phyloP scores from a whole-genome alignment of 2,888 invertebrate species.

The Agonopterix alstromeriana region DNA sequence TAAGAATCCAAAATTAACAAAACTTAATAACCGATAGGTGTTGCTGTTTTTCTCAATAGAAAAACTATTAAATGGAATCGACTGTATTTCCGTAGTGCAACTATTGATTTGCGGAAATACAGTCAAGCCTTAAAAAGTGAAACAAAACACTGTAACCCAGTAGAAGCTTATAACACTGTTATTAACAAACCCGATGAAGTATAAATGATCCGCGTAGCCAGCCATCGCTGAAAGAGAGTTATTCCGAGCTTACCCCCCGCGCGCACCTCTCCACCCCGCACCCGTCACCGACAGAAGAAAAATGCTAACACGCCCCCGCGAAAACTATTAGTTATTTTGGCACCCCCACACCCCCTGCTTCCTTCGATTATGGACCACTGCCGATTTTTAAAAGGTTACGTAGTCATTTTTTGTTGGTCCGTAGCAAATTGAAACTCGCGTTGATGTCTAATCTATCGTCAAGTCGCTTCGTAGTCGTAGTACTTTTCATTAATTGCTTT shows the following conservation, averaged over 20 bases:
- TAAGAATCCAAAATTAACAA: no score
- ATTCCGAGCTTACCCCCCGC: conserved; percentile 34
- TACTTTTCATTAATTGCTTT: no score
- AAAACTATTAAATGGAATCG: no score
- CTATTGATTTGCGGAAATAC: no score
- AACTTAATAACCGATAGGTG: no score
- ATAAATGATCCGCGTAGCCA: conserved; percentile 70
- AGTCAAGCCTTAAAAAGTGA: not conserved
- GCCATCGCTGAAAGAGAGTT: conserved; percentile 62
- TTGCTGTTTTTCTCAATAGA: no score
- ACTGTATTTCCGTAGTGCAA: no score
- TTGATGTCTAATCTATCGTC: no score
- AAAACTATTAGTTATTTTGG: conserved; percentile 77
- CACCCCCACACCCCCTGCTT: conserved; percentile 58
- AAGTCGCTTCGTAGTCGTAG: no score
- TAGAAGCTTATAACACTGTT: conserved; percentile 22
- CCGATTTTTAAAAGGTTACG: conserved; percentile 10
- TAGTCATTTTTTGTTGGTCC: not conserved
- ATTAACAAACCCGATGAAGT: conserved; percentile 71
- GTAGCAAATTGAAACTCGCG: conserved; percentile 1
- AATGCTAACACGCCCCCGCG: conserved; percentile 77
- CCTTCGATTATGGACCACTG: conserved; percentile 60
- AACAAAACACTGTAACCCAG: not conserved
- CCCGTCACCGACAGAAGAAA: conserved; percentile 74
- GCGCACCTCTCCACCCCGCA: conserved; percentile 27